Base-by-base conservation (phyloP, 2,888 invertebrate genomes). In the Ischnura elegans region DNA sequence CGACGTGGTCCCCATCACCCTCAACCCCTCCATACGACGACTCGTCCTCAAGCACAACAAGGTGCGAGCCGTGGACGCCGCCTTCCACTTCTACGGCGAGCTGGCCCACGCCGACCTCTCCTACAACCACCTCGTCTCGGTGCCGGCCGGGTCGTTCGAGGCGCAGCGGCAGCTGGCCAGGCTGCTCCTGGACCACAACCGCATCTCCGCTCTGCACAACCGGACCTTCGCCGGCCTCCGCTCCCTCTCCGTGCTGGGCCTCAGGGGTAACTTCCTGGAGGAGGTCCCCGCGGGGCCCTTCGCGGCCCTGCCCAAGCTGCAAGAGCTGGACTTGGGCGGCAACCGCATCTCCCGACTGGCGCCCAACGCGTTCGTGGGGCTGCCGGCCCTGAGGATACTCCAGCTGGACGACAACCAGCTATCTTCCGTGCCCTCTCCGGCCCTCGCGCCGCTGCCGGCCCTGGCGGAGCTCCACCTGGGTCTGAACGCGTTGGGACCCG, bases 21-120 rank as follows among this genome's bases (percentile, higher is more conserved):
- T 99, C 94, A 99, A 99, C 96, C 99, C 99, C 84, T 98, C 98
- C 95, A 98, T 98, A 94, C 98, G 98, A 95, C 97, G 98, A 93
- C 97, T 98, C 95, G 98, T 98, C 95, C 97, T 98, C 94, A 97
- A 98, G 95, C 94, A 98, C 96, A 98, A 98, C 96, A 97, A 98
- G 95, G 98, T 98, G 95, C 98, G 98, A 96, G 98, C 98, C 29
- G 98, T 98, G 94, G 98, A 98, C 96, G 96, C 96, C 0, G 98
- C 98, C 45, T 98, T 98, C 96, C 98, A 98, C 95, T 98, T 98
- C 96, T 98, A 98, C 96, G 97, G 98, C 0, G 98, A 98, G 95
- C 96, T 98, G n/a, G 97, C 97, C 94, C 98, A 98, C 95, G 97
- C 98, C 86, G 98, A 98, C 96, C 96, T 98, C 86, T 98, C 98